Base-by-base conservation (phyloP, 2,113 vertebrate species). In the Colaptes auratus region DNA sequence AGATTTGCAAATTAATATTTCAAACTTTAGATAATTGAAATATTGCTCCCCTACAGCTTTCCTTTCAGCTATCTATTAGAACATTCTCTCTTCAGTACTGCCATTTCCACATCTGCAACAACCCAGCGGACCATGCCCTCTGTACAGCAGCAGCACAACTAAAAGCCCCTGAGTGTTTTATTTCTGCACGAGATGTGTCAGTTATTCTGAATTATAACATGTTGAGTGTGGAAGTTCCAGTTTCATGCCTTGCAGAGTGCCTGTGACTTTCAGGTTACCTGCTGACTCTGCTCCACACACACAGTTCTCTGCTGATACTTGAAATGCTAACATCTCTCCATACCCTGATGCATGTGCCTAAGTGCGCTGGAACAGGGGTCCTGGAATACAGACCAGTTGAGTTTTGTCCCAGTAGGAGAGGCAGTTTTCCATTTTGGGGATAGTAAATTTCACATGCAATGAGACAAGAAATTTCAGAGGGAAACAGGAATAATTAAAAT, bases 401-500 rank as follows among this genome's bases (percentile, higher is more conserved):
- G 33, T 33, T 83, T 59, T 53, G 42, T 81, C 53, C 56, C 44
- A 27, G 33, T 53, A 69, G 24, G 10, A 14, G 53, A 77, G 75
- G 59, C 58, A 48, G 17, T 75, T 90, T 91, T 92, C 90, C 28
- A 3, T 80, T 94, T 92, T 48, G 16, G 61, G 35, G 53, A 15
- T 48, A 31, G 60, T 82, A 60, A 67, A 77, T 64, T 63, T 82
- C 55, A 7, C 58, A 19, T 9, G 33, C n/a, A 91, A 6, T 0
- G 4, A 71, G 61, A 71, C 52, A 77, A 86, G 86, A 92, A 75
- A 85, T 82, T 94, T 94, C 84, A 76, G 70, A 93, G 86, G 93
- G 89, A 97, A 96, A 76, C 58, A 11, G 31, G 73, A 92, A 86
- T 95, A 82, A 93, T 96, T 80, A 82, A 96, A 93, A 73, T 89